These are phyloP conservation scores for Drosophila robusta DNA, from an alignment of 2,888 invertebrate genomes.

Conservation along the genomic window DNA sequence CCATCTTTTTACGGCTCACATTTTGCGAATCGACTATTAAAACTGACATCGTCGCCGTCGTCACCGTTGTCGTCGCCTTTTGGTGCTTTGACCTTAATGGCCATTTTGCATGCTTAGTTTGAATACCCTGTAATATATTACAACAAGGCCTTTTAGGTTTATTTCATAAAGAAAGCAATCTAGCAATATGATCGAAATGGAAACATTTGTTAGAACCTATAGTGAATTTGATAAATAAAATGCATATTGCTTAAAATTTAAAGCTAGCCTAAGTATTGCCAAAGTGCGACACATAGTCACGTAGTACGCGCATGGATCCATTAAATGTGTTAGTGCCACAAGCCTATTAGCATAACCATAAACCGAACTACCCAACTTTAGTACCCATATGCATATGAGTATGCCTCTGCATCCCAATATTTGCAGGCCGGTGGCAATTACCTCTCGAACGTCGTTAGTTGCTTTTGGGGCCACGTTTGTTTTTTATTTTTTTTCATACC, in stretches of 20 bases:
- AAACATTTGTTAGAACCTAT: too few species aligned
- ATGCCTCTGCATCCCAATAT: slow-evolving; percentile 7
- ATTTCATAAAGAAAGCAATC: too few species aligned
- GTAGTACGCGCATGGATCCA: background rate
- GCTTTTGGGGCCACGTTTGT: slow-evolving; percentile 1
- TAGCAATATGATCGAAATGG: too few species aligned
- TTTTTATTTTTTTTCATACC: too few species aligned
- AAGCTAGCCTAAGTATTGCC: slow-evolving; percentile 27
- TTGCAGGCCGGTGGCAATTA: slow-evolving; percentile 10
- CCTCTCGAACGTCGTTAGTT: slow-evolving; percentile 2
- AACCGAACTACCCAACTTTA: background rate
- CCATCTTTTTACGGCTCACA: slow-evolving; percentile 28
- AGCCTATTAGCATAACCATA: slow-evolving; percentile 12
- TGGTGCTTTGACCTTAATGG: slow-evolving; percentile 65
- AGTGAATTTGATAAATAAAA: too few species aligned
- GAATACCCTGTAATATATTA: slow-evolving; percentile 18
- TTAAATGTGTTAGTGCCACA: background rate
- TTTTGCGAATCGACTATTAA: slow-evolving; percentile 28
- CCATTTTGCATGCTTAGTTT: slow-evolving; percentile 45
- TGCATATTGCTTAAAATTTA: slow-evolving; percentile 42
- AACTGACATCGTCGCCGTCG: slow-evolving; percentile 15
- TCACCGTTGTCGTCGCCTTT: slow-evolving; percentile 23
- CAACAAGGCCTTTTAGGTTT: background rate
- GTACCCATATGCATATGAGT: background rate
- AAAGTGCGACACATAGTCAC: slow-evolving; percentile 41